Percentiles rank a stretch among this genome's conserved stretches.
phyloP scores from a whole-genome alignment of 2,113 vertebrate genomes.

The Varanus komodoensis region DNA sequence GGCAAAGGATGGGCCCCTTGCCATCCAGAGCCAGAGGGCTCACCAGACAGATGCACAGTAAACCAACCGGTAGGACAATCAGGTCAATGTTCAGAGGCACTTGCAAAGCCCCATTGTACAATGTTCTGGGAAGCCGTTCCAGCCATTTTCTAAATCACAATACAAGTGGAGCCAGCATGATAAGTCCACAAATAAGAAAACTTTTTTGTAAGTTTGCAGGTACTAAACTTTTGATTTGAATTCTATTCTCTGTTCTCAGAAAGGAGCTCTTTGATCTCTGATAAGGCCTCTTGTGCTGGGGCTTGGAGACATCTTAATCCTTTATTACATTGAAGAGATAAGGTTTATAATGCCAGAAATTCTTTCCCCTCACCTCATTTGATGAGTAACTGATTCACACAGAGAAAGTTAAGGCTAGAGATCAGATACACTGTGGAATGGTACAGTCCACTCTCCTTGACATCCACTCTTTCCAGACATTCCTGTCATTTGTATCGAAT shows the following conservation, averaged over 20 bases:
- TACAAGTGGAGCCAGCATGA: background rate
- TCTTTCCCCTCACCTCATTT: accelerated
- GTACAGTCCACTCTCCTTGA: background rate
- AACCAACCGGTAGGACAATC: background rate
- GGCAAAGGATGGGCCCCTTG: too few relatives aligned
- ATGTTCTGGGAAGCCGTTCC: background rate
- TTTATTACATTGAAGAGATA: background rate
- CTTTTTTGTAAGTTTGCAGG: background rate
- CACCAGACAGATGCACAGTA: background rate
- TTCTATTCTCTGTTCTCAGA: background rate
- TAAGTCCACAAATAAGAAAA: background rate
- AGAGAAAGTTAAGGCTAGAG: background rate
- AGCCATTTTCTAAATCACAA: background rate
- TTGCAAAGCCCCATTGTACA: background rate
- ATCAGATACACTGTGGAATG: background rate
- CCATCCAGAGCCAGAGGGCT: too few relatives aligned
- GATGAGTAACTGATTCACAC: background rate
- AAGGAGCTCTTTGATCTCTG: background rate
- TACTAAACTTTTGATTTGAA: background rate
- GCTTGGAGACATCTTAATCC: background rate
- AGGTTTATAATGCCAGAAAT: background rate
- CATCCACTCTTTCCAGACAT: background rate
- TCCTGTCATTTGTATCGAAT: too few relatives aligned
- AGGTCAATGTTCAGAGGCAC: background rate
- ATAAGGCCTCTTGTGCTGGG: background rate